Evolutionary conservation across 2,797 vertebrate species (phyloP).

Genomic region (Neoniphon sammara): DNA sequence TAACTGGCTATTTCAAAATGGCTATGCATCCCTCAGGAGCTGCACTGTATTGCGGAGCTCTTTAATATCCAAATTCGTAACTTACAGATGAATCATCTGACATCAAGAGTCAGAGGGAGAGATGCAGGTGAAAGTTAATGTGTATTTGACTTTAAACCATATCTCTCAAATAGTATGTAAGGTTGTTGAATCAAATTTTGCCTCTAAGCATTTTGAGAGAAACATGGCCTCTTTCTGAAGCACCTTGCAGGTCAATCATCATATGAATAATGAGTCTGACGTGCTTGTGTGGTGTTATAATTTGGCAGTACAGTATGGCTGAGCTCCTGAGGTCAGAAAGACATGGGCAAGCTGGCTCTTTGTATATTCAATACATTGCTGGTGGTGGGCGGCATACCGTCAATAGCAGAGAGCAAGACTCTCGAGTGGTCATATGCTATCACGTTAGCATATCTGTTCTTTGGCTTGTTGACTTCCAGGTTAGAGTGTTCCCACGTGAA

Average conservation of each 20-base stretch:
- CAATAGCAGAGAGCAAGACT: slow-evolving; percentile 94
- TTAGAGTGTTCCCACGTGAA: slow-evolving; percentile 99
- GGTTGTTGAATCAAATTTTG: slow-evolving; percentile 34
- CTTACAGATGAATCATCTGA: neutral
- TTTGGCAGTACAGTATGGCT: slow-evolving; percentile 34
- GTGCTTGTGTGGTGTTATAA: slow-evolving; percentile 20
- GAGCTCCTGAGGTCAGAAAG: slow-evolving; percentile 29
- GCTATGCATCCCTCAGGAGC: slow-evolving; percentile 24
- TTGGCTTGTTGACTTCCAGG: slow-evolving; percentile 99
- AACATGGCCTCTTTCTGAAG: slow-evolving; percentile 31
- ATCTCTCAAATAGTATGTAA: slow-evolving; percentile 1
- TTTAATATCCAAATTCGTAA: neutral
- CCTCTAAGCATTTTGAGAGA: slow-evolving; percentile 9
- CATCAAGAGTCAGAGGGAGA: slow-evolving; percentile 7
- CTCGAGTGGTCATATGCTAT: slow-evolving; percentile 99
- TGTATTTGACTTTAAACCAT: neutral
- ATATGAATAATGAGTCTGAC: slow-evolving; percentile 22
- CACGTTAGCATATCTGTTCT: slow-evolving; percentile 99
- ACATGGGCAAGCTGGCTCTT: slow-evolving; percentile 11
- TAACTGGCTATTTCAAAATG: slow-evolving; percentile 49
- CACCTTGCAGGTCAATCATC: slow-evolving; percentile 23
- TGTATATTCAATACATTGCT: slow-evolving; percentile 39
- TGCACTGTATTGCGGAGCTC: neutral
- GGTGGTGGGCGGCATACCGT: slow-evolving; percentile 84
- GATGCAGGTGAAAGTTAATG: neutral